A percentile compares a stretch with the other conserved stretches of the same genome.
Conservation (phyloP, 2,113 vertebrate species). For the Pseudopipra pipra region DNA sequence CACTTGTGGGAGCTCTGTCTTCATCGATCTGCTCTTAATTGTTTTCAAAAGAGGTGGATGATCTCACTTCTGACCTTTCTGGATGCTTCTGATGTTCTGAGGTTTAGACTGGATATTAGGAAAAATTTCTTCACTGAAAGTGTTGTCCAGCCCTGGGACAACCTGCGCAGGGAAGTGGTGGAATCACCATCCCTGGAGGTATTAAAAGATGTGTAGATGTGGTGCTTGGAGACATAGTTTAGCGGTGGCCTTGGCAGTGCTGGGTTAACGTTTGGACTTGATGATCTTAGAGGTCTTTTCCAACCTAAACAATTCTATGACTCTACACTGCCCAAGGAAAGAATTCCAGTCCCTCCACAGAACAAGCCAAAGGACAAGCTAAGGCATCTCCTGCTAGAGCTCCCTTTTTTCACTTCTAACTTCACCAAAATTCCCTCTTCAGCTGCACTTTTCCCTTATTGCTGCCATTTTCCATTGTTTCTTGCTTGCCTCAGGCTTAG, state of each 20-base stretch:
- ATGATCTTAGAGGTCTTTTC: neutral
- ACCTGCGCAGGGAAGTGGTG: neutral
- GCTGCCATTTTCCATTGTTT: neutral
- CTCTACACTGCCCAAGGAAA: neutral
- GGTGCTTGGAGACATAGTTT: neutral
- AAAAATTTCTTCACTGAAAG: neutral
- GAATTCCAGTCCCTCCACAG: neutral
- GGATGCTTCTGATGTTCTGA: neutral
- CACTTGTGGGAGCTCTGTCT: neutral
- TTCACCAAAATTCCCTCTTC: neutral
- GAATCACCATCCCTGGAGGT: neutral
- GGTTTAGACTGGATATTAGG: neutral
- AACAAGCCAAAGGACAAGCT: neutral
- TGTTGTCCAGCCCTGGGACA: neutral
- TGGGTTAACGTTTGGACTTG: neutral
- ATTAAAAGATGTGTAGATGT: neutral
- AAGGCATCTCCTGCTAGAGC: neutral
- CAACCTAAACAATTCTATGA: neutral
- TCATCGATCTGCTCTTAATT: neutral
- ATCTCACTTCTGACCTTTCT: neutral
- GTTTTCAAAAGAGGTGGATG: neutral
- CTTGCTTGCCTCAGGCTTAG: neutral
- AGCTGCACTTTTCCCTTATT: neutral
- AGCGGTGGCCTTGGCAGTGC: neutral
- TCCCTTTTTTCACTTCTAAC: neutral